phyloP scores from a whole-genome alignment of 2,888 invertebrate species.

The Brachycybe producta region DNA sequence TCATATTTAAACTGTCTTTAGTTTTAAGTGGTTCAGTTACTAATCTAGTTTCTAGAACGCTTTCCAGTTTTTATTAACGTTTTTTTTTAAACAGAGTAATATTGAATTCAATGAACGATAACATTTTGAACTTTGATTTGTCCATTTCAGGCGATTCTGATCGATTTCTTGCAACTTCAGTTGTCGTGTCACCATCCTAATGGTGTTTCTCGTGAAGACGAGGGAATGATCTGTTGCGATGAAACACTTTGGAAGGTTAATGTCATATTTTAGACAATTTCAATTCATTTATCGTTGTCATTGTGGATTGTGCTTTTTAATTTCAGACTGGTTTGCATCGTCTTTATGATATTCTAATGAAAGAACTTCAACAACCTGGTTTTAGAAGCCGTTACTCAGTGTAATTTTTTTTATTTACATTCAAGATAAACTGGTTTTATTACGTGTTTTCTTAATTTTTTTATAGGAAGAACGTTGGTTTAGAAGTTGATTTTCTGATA shows the following conservation, averaged over 20 bases:
- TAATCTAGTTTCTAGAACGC: too few relatives aligned
- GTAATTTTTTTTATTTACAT: background rate
- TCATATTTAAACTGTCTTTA: too few relatives aligned
- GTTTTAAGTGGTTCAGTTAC: too few relatives aligned
- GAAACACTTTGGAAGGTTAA: background rate
- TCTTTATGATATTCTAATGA: background rate
- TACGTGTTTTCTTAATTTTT: too few relatives aligned
- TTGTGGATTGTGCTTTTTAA: background rate
- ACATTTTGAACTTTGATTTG: background rate
- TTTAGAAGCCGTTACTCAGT: background rate
- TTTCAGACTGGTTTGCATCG: background rate
- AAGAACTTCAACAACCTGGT: slow-evolving; percentile 2
- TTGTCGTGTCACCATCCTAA: slow-evolving; percentile 7
- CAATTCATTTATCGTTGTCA: too few relatives aligned
- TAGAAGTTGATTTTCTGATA: too few relatives aligned
- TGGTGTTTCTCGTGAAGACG: background rate
- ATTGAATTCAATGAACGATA: background rate
- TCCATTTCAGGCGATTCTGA: background rate
- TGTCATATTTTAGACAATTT: background rate
- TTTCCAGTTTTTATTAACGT: too few relatives aligned
- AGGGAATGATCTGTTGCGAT: background rate
- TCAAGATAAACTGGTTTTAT: too few relatives aligned
- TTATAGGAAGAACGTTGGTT: too few relatives aligned
- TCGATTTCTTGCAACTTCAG: slow-evolving; percentile 4
- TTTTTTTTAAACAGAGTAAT: too few relatives aligned